A percentile compares a stretch with the other conserved stretches of the same genome.
Conservation (phyloP, 2,113 vertebrate genomes). For the Lynx canadensis region DNA sequence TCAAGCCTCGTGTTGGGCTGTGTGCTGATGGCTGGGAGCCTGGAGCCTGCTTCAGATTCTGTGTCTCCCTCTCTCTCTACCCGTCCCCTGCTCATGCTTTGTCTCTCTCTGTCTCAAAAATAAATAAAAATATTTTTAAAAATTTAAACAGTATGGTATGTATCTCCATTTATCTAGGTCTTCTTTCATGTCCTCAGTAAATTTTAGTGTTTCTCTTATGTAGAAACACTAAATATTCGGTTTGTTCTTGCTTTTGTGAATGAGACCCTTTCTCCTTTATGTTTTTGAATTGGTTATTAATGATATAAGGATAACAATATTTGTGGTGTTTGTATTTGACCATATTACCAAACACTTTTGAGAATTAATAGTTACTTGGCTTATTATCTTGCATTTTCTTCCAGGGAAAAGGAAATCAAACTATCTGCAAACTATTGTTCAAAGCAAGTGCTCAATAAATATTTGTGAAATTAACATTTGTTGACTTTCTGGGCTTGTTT, state of each 20-base stretch:
- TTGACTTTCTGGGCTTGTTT: background rate
- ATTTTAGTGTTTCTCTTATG: background rate
- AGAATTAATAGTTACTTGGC: background rate
- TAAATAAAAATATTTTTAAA: no score
- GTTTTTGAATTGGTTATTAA: background rate
- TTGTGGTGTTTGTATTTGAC: background rate
- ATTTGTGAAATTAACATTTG: background rate
- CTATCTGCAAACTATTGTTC: background rate
- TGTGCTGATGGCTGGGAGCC: no score
- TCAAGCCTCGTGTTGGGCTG: no score
- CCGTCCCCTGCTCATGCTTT: no score
- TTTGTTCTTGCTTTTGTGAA: background rate
- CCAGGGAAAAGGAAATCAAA: background rate
- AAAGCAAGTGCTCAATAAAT: background rate
- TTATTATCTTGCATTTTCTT: background rate
- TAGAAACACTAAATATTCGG: background rate
- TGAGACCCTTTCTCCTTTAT: background rate
- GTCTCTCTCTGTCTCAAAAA: no score
- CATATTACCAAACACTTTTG: background rate
- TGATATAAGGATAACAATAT: background rate
- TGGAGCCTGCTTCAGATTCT: no score
- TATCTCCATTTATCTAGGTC: background rate
- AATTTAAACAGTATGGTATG: background rate
- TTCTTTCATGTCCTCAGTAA: background rate
- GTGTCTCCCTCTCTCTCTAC: no score